Evolutionary conservation across 1,140 invertebrate genomes (phyloP).

Genomic region (Brachionus manjavacas): DNA sequence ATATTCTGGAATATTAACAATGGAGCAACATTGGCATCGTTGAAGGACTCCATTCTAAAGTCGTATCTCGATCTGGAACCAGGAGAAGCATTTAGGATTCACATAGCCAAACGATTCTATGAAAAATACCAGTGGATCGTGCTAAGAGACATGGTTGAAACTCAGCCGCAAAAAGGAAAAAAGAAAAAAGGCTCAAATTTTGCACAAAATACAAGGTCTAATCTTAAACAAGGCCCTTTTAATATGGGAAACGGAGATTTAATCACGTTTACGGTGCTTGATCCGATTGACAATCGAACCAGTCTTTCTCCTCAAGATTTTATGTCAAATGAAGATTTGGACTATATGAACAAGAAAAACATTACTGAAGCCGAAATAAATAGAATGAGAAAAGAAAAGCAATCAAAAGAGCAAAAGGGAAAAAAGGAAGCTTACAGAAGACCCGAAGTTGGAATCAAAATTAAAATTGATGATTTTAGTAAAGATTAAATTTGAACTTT

Average conservation of each 20-base stretch:
- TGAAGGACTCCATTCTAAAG: conserved; percentile 22
- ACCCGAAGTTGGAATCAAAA: conserved; percentile 48
- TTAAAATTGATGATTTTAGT: conserved; percentile 49
- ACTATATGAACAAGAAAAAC: conserved; percentile 2
- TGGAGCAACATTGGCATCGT: not conserved
- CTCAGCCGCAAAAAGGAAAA: not conserved
- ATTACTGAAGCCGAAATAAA: not conserved
- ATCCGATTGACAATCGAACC: not conserved
- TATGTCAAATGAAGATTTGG: conserved; percentile 28
- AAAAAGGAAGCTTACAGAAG: conserved; percentile 30
- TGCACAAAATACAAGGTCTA: not conserved
- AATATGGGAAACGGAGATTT: conserved; percentile 6
- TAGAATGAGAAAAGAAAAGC: conserved; percentile 10
- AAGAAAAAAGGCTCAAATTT: not conserved
- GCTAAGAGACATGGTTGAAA: not conserved
- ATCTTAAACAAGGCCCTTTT: conserved; percentile 15
- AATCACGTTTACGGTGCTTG: not conserved
- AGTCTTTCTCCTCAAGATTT: not conserved
- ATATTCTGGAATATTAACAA: conserved; percentile 27
- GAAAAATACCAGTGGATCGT: conserved; percentile 13
- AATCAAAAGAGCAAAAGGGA: not conserved
- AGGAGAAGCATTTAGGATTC: not conserved
- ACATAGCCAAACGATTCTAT: not conserved
- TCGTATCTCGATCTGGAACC: not conserved
- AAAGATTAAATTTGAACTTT: not conserved